Evolutionary conservation across 2,797 vertebrate species (phyloP), one percentile per base, ranked within the genome.

Genomic region (Sarcoramphus papa): DNA sequence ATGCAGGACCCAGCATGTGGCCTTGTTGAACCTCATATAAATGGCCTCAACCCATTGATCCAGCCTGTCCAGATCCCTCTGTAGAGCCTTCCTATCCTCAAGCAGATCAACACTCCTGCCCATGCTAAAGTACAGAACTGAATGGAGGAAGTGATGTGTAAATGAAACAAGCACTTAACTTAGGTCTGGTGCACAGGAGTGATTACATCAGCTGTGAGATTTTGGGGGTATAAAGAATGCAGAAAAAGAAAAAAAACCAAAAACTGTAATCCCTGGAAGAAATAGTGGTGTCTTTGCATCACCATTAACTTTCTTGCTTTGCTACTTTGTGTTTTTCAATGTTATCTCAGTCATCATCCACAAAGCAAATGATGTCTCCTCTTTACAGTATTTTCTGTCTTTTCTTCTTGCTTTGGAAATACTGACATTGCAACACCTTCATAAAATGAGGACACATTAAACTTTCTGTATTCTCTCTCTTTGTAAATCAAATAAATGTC

Each of bases 171-270:
- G 2, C 3, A 21, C 1, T 16, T n/a, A 51, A 10, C 11, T 35
- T 23, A n/a, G 2, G 11, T 50, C 9, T 11, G 0, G 5, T 68
- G 9, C 15, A 40, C 6, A 43, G 13, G 17, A 4, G 14, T 24
- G 9, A 56, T 47, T 76, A 18, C 17, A 56, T 17, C 13, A 50
- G 12, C 33, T 74, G 9, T 25, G 16, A 56, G 22, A 63, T 59
- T 78, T 51, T n/a, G 3, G 7, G 2, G 2, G 0, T 28, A 37
- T 54, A 57, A 78, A 78, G 27, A 70, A 63, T 16, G 7, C 1
- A 74, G 28, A 56, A 50, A 48, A 81, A 12, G 0, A 23, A 62
- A 35, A 13, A 10, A 2, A 13, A 35, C 3, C 5, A 24, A 45
- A 57, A 22, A 2, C 14, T 60, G 2, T 8, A 51, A 27, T 40